Percentiles rank a stretch among this genome's conserved stretches.
Evolutionary conservation across 2,113 vertebrate genomes (phyloP).

Genomic region (Ictidomys tridecemlineatus): DNA sequence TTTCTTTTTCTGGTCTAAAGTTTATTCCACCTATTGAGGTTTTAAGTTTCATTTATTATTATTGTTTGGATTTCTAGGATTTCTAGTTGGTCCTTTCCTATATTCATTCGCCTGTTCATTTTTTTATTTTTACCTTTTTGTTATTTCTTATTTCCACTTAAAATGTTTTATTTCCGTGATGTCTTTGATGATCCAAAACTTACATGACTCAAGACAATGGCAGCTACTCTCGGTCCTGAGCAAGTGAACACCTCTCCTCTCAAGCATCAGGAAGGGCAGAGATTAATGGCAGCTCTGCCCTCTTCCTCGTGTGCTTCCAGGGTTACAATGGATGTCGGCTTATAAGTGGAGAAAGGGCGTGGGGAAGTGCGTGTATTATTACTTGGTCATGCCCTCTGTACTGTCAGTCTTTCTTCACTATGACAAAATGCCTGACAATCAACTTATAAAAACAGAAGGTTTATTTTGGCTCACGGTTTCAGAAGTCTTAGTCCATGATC

Average conservation of each 20-base stretch:
- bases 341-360: neutral
- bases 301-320: neutral
- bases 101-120: neutral
- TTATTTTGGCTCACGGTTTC: neutral
- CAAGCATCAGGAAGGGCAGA: neutral
- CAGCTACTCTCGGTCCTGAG: neutral
- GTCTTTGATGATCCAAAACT: neutral
- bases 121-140: neutral
- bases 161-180: neutral
- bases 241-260: neutral
- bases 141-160: neutral
- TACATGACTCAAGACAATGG: neutral
- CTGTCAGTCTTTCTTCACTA: neutral
- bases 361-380: neutral
- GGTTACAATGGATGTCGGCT: neutral
- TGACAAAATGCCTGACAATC: neutral
- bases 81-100: slow-evolving; percentile 6
- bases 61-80: neutral
- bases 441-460: neutral
- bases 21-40: neutral
- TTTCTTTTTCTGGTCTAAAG: neutral
- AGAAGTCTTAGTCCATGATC: neutral
- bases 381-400: neutral
- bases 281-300: neutral
- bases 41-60: slow-evolving; percentile 9